These are phyloP conservation scores for Rhinolophus ferrumequinum DNA, from an alignment of 2,113 vertebrate species.

Conservation along the genomic window DNA sequence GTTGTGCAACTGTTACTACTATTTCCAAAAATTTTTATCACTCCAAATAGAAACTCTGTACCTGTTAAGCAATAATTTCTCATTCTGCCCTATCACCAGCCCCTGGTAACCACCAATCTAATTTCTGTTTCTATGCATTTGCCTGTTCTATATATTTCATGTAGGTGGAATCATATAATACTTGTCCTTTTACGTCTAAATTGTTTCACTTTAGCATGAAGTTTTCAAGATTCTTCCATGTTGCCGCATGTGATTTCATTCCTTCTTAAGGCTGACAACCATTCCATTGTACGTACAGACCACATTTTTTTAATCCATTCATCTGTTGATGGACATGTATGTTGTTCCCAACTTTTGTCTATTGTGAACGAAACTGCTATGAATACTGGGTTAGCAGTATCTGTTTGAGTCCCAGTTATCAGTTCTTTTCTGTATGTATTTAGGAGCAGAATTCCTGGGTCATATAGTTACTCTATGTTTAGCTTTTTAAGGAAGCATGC, in stretches of 20 bases:
- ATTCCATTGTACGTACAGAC: neutral
- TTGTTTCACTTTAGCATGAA: neutral
- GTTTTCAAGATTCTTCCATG: neutral
- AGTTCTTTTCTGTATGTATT: neutral
- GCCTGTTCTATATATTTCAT: neutral
- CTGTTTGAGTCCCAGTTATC: neutral
- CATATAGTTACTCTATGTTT: neutral
- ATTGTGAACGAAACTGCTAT: neutral
- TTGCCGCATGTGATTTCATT: neutral
- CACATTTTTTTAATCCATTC: neutral
- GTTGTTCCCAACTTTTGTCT: neutral
- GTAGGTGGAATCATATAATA: neutral
- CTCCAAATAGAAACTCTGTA: neutral
- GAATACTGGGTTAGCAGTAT: neutral
- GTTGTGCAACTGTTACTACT: neutral
- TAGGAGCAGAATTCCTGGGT: neutral
- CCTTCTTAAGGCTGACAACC: neutral
- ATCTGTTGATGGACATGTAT: neutral
- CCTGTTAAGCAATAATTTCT: neutral
- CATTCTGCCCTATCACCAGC: neutral
- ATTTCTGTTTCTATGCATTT: slow-evolving; percentile 9
- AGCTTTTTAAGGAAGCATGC: neutral
- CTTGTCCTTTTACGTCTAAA: neutral
- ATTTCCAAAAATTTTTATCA: neutral
- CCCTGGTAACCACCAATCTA: neutral